Evolutionary conservation across 2,888 invertebrate genomes (phyloP).

Genomic region (Brachynemurus nebulosus): DNA sequence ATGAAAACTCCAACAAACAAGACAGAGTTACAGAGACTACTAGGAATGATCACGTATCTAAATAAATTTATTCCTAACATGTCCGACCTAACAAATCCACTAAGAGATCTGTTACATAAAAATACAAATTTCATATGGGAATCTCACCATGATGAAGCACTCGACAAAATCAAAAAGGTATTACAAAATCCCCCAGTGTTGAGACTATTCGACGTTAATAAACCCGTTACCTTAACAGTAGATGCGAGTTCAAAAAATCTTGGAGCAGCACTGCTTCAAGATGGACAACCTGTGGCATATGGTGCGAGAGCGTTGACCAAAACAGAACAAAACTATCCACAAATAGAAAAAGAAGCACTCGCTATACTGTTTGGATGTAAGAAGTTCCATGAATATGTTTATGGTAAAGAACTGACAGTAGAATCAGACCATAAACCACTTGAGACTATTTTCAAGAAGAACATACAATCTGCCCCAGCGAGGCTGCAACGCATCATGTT

Average conservation of each 20-base stretch:
- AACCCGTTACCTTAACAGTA: conserved; percentile 5
- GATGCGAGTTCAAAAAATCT: conserved; percentile 17
- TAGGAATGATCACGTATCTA: conserved; percentile 11
- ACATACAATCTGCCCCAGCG: conserved; percentile 10
- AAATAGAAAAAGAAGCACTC: conserved; percentile 21
- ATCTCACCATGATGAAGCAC: background rate
- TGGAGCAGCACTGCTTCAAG: conserved; percentile 19
- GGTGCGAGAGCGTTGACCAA: conserved; percentile 18
- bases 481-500: background rate
- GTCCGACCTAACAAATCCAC: background rate
- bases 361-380: conserved; percentile 18
- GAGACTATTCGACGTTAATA: background rate
- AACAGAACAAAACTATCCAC: conserved; percentile 18
- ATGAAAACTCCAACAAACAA: conserved; percentile 13
- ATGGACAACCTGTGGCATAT: conserved; percentile 19
- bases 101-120: background rate
- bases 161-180: background rate
- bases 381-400: conserved; percentile 19
- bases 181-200: background rate
- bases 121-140: background rate
- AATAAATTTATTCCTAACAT: background rate
- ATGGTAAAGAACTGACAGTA: too few relatives aligned
- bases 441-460: conserved; percentile 18
- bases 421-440: conserved; percentile 22
- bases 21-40: conserved; percentile 14